Percentiles rank a stretch among this genome's conserved stretches.
Evolutionary conservation across 2,888 invertebrate species (phyloP).

Genomic region (Campopleginae sp.): DNA sequence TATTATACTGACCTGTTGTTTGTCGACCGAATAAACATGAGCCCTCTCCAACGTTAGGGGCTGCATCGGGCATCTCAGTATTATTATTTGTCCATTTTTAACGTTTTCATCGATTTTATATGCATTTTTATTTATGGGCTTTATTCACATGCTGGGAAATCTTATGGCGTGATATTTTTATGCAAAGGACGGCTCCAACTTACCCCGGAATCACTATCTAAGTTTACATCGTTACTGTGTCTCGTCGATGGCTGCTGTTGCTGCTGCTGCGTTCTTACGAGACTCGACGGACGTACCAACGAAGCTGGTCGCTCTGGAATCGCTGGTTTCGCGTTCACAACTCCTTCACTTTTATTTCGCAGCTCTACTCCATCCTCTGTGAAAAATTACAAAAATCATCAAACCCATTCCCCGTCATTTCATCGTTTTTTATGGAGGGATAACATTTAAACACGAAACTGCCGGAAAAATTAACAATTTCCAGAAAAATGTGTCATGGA

Average conservation of each 20-base stretch:
- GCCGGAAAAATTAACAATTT: no score
- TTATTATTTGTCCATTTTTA: conserved; percentile 55
- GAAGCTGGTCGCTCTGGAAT: conserved; percentile 92
- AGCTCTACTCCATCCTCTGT: conserved; percentile 85
- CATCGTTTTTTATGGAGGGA: no score
- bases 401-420: neutral
- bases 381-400: neutral
- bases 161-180: conserved; percentile 30
- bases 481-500: no score
- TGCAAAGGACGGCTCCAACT: conserved; percentile 70
- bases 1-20: conserved; percentile 90
- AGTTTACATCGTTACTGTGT: conserved; percentile 79
- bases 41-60: conserved; percentile 87
- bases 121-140: neutral
- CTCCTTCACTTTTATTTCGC: conserved; percentile 84
- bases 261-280: conserved; percentile 74
- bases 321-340: conserved; percentile 88
- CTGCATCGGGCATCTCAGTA: conserved; percentile 73
- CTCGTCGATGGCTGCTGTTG: conserved; percentile 72
- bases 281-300: conserved; percentile 86
- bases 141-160: conserved; percentile 47
- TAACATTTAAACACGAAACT: no score
- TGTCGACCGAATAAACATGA: conserved; percentile 90
- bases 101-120: conserved; percentile 13
- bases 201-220: conserved; percentile 81